phyloP scores from a whole-genome alignment of 1,140 invertebrate species.

The Leptoteleia sp. region DNA sequence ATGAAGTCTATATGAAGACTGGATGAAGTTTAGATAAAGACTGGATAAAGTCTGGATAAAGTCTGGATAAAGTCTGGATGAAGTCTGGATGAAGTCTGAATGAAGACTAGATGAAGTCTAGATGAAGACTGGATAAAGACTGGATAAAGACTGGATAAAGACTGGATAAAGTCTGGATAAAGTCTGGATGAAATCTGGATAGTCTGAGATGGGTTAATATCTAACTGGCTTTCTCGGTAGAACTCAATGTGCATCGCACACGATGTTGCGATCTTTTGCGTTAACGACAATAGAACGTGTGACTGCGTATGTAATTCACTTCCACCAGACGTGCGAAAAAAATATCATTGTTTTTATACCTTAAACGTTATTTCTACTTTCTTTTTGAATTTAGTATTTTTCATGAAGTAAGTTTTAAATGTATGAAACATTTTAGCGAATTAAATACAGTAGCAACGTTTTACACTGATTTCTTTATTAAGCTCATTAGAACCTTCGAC shows the following conservation, averaged over 20 bases:
- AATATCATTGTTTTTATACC: background rate
- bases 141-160: no score
- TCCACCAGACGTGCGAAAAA: constrained; percentile 14
- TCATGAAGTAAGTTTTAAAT: background rate
- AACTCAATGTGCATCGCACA: constrained; percentile 4
- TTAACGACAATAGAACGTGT: constrained; percentile 25
- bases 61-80: no score
- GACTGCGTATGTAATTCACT: constrained; percentile 22
- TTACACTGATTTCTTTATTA: constrained; percentile 4
- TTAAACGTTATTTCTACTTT: background rate
- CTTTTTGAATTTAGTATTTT: background rate
- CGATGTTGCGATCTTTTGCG: constrained; percentile 10
- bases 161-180: no score
- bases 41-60: no score
- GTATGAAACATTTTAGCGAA: background rate
- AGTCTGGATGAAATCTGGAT: no score
- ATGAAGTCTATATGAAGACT: no score
- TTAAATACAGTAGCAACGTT: no score
- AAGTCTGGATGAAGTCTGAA: no score
- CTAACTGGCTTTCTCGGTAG: background rate
- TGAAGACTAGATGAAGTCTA: no score
- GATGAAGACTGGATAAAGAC: no score
- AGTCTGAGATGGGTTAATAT: no score
- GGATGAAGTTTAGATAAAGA: no score
- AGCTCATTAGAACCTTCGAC: constrained; percentile 12